phyloP scores from a whole-genome alignment of 2,113 vertebrate genomes.

The Cinclus mexicanus region DNA sequence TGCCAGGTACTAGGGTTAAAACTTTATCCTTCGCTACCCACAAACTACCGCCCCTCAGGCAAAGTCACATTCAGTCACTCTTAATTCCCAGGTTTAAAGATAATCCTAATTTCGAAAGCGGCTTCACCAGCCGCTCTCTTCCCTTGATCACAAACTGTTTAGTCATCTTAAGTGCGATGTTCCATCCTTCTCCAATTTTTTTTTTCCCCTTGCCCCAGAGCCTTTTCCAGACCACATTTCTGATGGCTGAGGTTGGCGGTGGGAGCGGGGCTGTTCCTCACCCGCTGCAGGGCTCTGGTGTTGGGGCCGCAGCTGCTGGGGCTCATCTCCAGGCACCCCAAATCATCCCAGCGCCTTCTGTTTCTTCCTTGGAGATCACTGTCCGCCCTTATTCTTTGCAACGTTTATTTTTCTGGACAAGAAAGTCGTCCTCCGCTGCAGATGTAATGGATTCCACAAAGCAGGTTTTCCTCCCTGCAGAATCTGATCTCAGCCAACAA shows the following conservation, averaged over 20 bases:
- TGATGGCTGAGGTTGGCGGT: not conserved
- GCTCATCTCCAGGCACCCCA: not conserved
- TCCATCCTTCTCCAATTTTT: not conserved
- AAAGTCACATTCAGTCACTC: not conserved
- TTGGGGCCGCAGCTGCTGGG: not conserved
- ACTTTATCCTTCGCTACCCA: conserved; percentile 21
- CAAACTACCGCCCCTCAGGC: not conserved
- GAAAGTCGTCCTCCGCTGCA: not conserved
- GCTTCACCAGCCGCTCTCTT: conserved; percentile 23
- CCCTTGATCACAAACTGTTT: conserved; percentile 17
- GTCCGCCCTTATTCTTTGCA: not conserved
- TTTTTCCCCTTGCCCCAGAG: not conserved
- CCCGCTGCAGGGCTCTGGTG: not conserved
- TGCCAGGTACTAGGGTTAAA: not conserved
- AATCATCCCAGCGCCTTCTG: not conserved
- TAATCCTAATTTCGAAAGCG: conserved; percentile 48
- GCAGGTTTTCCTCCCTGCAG: not conserved
- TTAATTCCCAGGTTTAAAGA: conserved; percentile 22
- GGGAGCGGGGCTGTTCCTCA: not conserved
- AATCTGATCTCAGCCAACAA: conserved; percentile 1
- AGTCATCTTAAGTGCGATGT: not conserved
- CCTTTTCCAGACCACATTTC: not conserved
- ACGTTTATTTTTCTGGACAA: not conserved
- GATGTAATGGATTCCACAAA: not conserved
- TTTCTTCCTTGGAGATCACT: not conserved